Evolutionary conservation across 2,888 invertebrate species (phyloP).

Genomic region (Himalopsyche kuldschensis): DNA sequence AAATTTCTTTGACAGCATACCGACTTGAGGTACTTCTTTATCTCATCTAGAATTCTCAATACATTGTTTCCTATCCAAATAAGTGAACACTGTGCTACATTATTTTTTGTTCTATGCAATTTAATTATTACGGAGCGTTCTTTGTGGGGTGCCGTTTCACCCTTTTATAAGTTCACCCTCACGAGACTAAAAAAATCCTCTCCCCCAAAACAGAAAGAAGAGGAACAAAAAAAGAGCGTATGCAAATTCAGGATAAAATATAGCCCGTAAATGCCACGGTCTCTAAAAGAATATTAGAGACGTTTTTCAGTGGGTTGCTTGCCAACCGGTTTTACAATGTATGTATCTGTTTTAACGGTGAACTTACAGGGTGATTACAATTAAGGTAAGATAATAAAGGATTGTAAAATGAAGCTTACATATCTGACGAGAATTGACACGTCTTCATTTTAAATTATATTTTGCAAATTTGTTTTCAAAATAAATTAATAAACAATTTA

Average conservation of each 20-base stretch:
- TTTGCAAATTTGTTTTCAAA: too few relatives aligned
- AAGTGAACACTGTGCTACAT: conserved; percentile 30
- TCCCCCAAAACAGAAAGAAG: conserved; percentile 61
- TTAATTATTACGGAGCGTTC: conserved; percentile 52
- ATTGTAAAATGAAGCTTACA: too few relatives aligned
- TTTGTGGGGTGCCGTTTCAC: conserved; percentile 55
- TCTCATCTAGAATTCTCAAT: neutral
- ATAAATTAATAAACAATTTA: too few relatives aligned
- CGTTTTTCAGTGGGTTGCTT: conserved; percentile 62
- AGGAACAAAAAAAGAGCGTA: conserved; percentile 62
- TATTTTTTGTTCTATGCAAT: conserved; percentile 49
- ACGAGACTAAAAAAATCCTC: conserved; percentile 54
- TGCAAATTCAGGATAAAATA: conserved; percentile 65
- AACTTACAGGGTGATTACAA: conserved; percentile 37
- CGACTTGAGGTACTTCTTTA: too few relatives aligned
- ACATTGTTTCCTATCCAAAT: conserved; percentile 17
- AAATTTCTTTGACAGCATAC: neutral
- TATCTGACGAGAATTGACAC: too few relatives aligned
- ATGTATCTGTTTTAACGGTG: conserved; percentile 38
- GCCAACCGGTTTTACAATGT: conserved; percentile 43
- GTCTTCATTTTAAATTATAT: too few relatives aligned
- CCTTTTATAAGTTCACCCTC: conserved; percentile 64
- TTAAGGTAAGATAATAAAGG: too few relatives aligned
- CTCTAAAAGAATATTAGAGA: conserved; percentile 65
- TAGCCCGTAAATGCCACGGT: conserved; percentile 65